Base-by-base conservation (phyloP, 2,888 invertebrate species). In the Pseudanteris insignis region DNA sequence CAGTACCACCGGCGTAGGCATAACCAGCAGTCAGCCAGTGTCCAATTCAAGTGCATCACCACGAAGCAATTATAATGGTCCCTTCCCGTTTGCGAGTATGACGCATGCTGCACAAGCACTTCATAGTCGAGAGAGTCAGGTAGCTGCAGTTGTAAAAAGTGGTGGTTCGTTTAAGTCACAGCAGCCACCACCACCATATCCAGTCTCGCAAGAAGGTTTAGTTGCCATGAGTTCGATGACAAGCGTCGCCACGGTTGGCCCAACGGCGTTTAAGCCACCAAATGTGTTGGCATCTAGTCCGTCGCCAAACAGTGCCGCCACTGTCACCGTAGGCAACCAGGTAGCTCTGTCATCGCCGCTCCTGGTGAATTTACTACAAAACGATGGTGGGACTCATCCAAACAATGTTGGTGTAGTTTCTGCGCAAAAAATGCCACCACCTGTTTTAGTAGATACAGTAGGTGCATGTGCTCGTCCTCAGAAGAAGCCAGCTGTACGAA, bases 41-140 rank as follows among this genome's bases (percentile, higher is more conserved):
- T 46, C 70, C 2, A 83, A 79, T 80, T 79, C 78, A 73, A 83
- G 72, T 55, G 64, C 72, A 33, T 72, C 78, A 10, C 64, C 78
- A 15, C 70, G 79, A 36, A 75, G 72, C 58, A 76, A 85, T 80
- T 81, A 86, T 81, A 77, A 82, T 67, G 82, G 89, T 79, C 84
- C 87, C 77, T 94, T 89, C 81, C 93, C 94, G 29, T 94, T 94
- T 79, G 91, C 92, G 73, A 93, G 93, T 80, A 94, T 94, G 94
- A 92, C 92, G 34, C 91, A 91, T 76, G 91, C 85, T 38, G 84
- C 91, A 63, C 88, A 92, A 79, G 91, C 92, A 38, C 89, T 92
- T 81, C 92, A 92, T 74, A 86, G 87, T 72, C 86, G 90, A 72
- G 89, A 83, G 63, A 75, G 77, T 41, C 76, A 78, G 65, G 70